Percentiles rank a stretch among this genome's conserved stretches.
These are phyloP conservation scores for Zapus hudsonius DNA, from an alignment of 2,113 vertebrate genomes.

Conservation along the genomic window DNA sequence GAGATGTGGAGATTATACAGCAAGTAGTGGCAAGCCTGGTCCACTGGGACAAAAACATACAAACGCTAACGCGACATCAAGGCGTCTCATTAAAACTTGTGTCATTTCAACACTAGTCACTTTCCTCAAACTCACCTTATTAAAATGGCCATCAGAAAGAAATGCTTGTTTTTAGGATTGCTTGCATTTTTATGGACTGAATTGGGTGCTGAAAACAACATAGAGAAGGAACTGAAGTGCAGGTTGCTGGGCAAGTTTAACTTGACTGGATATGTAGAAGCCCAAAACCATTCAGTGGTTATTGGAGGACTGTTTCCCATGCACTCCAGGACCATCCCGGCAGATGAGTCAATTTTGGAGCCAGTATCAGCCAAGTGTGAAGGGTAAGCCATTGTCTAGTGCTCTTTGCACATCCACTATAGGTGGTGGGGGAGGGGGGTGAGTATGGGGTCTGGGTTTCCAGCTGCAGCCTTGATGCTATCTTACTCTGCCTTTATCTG, in stretches of 20 bases:
- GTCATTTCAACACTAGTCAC: not conserved
- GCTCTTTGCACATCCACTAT: not conserved
- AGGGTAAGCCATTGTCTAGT: conserved; percentile 84
- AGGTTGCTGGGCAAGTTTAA: conserved; percentile 63
- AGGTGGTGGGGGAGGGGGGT: not conserved
- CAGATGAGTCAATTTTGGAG: conserved; percentile 83
- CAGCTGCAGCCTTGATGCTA: not conserved
- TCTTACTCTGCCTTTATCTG: not conserved
- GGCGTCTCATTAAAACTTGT: conserved; percentile 33
- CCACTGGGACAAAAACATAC: conserved; percentile 4
- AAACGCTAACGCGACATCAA: not conserved
- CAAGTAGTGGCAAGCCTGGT: conserved; percentile 39
- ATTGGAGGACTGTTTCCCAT: conserved; percentile 91
- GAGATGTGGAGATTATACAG: conserved; percentile 57
- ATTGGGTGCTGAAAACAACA: not conserved
- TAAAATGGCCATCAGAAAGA: conserved; percentile 57
- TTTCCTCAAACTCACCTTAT: conserved; percentile 17
- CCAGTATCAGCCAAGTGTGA: conserved; percentile 88
- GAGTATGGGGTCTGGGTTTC: too few species aligned
- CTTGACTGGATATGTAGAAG: conserved; percentile 87
- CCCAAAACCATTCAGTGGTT: conserved; percentile 87
- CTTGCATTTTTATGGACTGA: conserved; percentile 65
- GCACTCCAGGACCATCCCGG: conserved; percentile 84
- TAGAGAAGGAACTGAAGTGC: conserved; percentile 77
- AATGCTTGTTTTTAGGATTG: conserved; percentile 78